Evolutionary conservation across 2,113 vertebrate genomes (phyloP).

Genomic region (Stigmatopora argus): DNA sequence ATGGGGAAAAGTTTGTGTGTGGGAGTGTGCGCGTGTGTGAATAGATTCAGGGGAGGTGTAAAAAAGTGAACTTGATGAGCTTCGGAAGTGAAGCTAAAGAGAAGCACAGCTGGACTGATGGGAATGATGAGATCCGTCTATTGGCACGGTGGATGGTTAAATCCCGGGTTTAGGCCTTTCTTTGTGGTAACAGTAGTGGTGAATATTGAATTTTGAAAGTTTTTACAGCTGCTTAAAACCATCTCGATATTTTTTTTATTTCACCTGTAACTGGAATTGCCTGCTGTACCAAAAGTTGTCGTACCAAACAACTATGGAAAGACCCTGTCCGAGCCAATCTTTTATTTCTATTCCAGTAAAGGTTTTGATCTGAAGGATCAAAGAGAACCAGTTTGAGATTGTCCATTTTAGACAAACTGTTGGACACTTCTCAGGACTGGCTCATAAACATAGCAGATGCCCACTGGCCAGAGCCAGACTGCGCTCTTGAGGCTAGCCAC

Average conservation of each 20-base stretch:
- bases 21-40: slow-evolving; percentile 13
- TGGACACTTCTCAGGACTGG: slow-evolving; percentile 43
- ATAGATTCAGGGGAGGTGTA: slow-evolving; percentile 22
- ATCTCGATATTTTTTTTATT: too few relatives aligned
- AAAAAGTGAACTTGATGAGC: slow-evolving; percentile 57
- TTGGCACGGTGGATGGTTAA: too few relatives aligned
- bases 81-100: slow-evolving; percentile 65
- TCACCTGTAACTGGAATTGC: too few relatives aligned
- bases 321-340: not conserved
- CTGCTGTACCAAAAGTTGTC: too few relatives aligned
- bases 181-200: too few relatives aligned
- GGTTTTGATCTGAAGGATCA: not conserved
- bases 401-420: slow-evolving; percentile 5
- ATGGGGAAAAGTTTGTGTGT: slow-evolving; percentile 12
- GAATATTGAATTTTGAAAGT: too few relatives aligned
- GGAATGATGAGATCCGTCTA: slow-evolving; percentile 34
- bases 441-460: slow-evolving; percentile 49
- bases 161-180: too few relatives aligned
- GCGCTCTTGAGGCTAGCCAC: slow-evolving; percentile 43
- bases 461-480: slow-evolving; percentile 46
- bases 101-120: slow-evolving; percentile 64
- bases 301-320: not conserved
- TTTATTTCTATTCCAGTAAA: not conserved
- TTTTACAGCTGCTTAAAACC: too few relatives aligned
- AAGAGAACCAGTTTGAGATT: slow-evolving; percentile 1